These are phyloP conservation scores for Osmoderma eremita DNA, from an alignment of 2,888 invertebrate species.

Conservation along the genomic window DNA sequence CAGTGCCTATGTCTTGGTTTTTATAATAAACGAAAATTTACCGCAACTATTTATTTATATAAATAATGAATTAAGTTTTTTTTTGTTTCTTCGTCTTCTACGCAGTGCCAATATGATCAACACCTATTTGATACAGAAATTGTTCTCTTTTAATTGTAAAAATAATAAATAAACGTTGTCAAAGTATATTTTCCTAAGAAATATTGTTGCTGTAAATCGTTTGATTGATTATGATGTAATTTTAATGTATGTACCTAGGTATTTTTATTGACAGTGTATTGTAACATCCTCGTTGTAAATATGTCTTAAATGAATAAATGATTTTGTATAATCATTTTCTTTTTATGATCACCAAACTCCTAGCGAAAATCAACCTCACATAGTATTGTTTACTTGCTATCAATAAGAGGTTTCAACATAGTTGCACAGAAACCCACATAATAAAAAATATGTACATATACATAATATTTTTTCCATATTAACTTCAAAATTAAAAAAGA, in stretches of 20 bases:
- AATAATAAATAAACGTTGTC: not conserved
- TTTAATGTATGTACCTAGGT: not conserved
- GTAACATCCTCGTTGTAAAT: conserved; percentile 14
- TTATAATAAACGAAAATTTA: not conserved
- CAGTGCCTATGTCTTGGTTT: conserved; percentile 16
- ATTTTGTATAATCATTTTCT: conserved; percentile 18
- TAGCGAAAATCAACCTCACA: no score
- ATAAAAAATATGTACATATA: no score
- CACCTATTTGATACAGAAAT: not conserved
- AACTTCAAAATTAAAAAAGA: no score
- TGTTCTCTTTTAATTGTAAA: not conserved
- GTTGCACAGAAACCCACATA: no score
- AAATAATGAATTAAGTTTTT: conserved; percentile 8
- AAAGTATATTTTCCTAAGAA: no score
- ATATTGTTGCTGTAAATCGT: no score
- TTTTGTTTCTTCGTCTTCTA: not conserved
- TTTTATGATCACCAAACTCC: no score
- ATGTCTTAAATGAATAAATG: conserved; percentile 27
- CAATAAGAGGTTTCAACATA: no score
- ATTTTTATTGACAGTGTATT: no score
- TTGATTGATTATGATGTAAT: not conserved
- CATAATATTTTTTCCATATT: no score
- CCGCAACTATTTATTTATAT: conserved; percentile 15
- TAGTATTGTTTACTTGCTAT: no score
- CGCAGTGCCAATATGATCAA: conserved; percentile 28